Evolutionary conservation across 2,797 vertebrate species (phyloP).

Genomic region (Amniataba percoides): DNA sequence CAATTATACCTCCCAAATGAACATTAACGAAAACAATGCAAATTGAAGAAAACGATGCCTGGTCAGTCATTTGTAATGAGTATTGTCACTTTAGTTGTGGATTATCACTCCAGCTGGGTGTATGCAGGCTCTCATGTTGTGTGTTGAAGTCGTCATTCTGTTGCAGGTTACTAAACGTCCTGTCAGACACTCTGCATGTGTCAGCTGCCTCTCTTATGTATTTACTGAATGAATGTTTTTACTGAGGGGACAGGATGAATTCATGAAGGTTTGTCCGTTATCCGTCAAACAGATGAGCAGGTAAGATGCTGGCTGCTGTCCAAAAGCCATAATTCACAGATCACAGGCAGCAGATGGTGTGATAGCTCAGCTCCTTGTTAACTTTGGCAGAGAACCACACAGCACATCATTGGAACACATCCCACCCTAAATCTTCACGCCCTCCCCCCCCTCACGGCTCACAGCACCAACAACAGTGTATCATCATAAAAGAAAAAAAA

Average conservation of each 20-base stretch:
- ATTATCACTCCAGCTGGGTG: background rate
- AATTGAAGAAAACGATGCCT: no score
- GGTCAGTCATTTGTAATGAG: no score
- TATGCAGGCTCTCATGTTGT: background rate
- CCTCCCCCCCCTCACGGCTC: conserved; percentile 40
- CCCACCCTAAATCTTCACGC: conserved; percentile 42
- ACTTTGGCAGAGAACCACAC: conserved; percentile 79
- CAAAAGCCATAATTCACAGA: conserved; percentile 74
- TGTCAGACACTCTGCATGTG: background rate
- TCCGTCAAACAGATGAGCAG: conserved; percentile 54
- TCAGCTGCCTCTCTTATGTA: conserved; percentile 10
- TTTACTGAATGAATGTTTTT: conserved; percentile 40
- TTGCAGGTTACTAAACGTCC: conserved; percentile 4
- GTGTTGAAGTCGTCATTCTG: conserved; percentile 4
- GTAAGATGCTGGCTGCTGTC: conserved; percentile 66
- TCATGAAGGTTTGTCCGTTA: conserved; percentile 34
- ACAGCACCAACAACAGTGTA: conserved; percentile 51
- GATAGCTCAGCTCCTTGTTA: conserved; percentile 80
- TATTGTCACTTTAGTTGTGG: no score
- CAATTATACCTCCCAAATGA: no score
- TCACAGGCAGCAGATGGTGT: conserved; percentile 79
- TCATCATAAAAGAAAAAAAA: conserved; percentile 54
- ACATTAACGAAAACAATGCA: no score
- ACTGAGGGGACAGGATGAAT: conserved; percentile 18
- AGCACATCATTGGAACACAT: conserved; percentile 63